Conservation (phyloP, 2,888 invertebrate species). For the Aproaerema taeniolella region DNA sequence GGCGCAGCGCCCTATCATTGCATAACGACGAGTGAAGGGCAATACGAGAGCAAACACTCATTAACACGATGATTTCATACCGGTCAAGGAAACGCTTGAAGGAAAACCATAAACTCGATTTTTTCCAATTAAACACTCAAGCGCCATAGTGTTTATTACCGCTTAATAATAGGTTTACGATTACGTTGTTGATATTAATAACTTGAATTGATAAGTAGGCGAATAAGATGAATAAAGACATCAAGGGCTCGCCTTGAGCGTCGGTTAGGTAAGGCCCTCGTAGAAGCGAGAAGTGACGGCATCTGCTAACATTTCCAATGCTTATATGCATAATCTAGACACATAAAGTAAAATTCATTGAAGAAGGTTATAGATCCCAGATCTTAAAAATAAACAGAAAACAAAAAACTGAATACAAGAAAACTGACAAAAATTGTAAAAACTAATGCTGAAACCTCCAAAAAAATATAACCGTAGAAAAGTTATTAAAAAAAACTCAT, state of each 20-base stretch:
- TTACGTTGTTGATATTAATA: constrained; percentile 27
- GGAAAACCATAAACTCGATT: constrained; percentile 41
- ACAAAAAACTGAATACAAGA: no score
- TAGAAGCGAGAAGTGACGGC: constrained; percentile 22
- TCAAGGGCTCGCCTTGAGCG: constrained; percentile 43
- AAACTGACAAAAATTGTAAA: no score
- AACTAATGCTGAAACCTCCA: no score
- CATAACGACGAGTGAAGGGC: constrained; percentile 55
- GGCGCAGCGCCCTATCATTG: constrained; percentile 37
- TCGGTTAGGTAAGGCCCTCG: constrained; percentile 41
- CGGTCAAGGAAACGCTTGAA: constrained; percentile 60
- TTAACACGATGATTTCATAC: constrained; percentile 61
- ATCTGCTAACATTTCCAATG: constrained; percentile 33
- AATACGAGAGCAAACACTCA: constrained; percentile 52
- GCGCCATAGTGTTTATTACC: constrained; percentile 17
- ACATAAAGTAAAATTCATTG: no score
- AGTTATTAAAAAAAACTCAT: no score
- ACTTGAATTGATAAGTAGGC: constrained; percentile 25
- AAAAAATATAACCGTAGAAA: no score
- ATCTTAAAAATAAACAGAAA: no score
- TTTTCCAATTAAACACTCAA: constrained; percentile 23
- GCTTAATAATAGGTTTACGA: constrained; percentile 26
- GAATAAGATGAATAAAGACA: constrained; percentile 32
- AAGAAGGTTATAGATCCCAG: no score
- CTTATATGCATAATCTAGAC: constrained; percentile 29